Evolutionary conservation across 2,797 vertebrate species (phyloP).

Genomic region (Channallabes apus): DNA sequence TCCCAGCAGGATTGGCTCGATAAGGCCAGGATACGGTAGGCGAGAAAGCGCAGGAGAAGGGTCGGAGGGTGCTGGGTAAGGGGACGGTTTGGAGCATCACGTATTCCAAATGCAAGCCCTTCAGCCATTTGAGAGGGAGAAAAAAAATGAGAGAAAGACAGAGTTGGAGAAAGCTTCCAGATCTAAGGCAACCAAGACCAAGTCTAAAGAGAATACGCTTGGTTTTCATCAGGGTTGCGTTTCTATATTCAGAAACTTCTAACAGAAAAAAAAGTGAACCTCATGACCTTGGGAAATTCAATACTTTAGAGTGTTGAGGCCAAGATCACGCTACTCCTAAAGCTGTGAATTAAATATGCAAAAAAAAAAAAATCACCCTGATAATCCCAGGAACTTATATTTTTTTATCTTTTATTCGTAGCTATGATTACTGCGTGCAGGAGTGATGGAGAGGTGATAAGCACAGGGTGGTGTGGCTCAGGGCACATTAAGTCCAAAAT

Average conservation of each 20-base stretch:
- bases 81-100: conserved; percentile 4
- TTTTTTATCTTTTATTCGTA: conserved; percentile 7
- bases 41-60: conserved; percentile 1
- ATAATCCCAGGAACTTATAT: conserved; percentile 50
- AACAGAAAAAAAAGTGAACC: conserved; percentile 66
- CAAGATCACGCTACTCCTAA: conserved; percentile 44
- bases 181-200: conserved; percentile 43
- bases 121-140: conserved; percentile 35
- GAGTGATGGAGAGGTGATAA: not conserved
- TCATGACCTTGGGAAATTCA: conserved; percentile 65
- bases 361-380: conserved; percentile 42
- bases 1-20: conserved; percentile 52
- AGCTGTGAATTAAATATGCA: conserved; percentile 41
- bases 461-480: conserved; percentile 12
- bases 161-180: conserved; percentile 28
- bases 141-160: conserved; percentile 43
- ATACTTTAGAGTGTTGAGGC: conserved; percentile 58
- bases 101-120: conserved; percentile 34
- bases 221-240: conserved; percentile 45
- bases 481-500: conserved; percentile 23
- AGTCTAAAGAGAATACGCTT: conserved; percentile 51
- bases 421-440: conserved; percentile 21
- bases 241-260: conserved; percentile 58
- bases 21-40: conserved; percentile 30
- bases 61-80: not conserved